A percentile compares a stretch with the other conserved stretches of the same genome.
Evolutionary conservation across 2,113 vertebrate genomes (phyloP).

Genomic region (Sorex fumeus): DNA sequence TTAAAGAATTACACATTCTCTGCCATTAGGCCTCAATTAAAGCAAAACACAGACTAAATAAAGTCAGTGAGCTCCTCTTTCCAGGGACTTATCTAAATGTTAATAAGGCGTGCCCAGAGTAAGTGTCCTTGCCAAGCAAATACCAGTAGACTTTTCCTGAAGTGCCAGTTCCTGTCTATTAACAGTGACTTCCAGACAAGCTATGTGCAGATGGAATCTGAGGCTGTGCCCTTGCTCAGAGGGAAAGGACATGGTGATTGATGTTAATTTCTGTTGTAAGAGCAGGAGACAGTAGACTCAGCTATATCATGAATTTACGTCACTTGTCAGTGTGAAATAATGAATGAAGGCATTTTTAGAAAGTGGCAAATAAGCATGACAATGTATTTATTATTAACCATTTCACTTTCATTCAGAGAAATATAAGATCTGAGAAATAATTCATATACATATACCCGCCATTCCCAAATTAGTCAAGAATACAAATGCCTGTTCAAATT

Average conservation of each 20-base stretch:
- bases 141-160: constrained; percentile 27
- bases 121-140: constrained; percentile 41
- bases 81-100: background rate
- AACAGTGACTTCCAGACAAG: constrained; percentile 34
- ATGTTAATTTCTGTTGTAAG: background rate
- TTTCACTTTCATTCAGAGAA: background rate
- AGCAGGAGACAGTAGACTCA: background rate
- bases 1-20: background rate
- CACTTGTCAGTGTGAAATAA: background rate
- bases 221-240: constrained; percentile 39
- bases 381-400: background rate
- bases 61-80: constrained; percentile 29
- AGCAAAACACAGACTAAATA: constrained; percentile 18
- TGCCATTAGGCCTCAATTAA: background rate
- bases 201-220: background rate
- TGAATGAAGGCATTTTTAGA: constrained; percentile 2
- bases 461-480: constrained; percentile 8
- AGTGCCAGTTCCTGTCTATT: constrained; percentile 20
- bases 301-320: background rate
- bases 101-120: background rate
- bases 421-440: constrained; percentile 20
- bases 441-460: background rate
- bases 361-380: background rate
- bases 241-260: background rate
- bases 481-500: background rate